These are phyloP conservation scores for Onychostruthus taczanowskii DNA, from an alignment of 2,113 vertebrate genomes.

Conservation along the genomic window DNA sequence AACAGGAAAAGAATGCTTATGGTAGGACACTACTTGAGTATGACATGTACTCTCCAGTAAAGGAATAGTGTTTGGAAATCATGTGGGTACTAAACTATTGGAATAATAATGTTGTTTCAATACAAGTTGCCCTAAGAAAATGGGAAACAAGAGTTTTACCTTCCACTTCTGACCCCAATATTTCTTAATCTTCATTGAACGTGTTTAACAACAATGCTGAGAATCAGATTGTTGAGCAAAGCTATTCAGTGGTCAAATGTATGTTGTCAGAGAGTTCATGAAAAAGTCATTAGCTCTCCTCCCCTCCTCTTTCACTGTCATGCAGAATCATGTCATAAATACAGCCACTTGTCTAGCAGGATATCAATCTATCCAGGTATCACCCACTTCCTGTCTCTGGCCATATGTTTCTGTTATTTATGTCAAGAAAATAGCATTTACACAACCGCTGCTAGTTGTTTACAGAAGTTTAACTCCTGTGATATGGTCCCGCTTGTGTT, in stretches of 20 bases:
- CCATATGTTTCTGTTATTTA: conserved; percentile 90
- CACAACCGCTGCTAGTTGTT: conserved; percentile 81
- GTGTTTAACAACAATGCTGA: neutral
- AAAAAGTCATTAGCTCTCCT: conserved; percentile 75
- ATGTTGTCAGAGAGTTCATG: conserved; percentile 76
- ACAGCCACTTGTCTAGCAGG: conserved; percentile 70
- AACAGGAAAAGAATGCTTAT: neutral
- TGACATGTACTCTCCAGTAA: neutral
- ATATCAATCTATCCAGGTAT: conserved; percentile 78
- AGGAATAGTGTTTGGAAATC: neutral
- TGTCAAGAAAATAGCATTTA: conserved; percentile 87
- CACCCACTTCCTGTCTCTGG: conserved; percentile 81
- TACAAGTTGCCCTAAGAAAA: neutral
- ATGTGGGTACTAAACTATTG: neutral
- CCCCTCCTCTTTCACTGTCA: conserved; percentile 78
- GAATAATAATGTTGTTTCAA: neutral
- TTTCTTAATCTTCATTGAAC: conserved; percentile 12
- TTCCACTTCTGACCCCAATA: conserved; percentile 1
- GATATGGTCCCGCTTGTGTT: conserved; percentile 77
- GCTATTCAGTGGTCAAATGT: conserved; percentile 69
- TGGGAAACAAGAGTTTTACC: neutral
- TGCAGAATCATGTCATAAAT: conserved; percentile 79
- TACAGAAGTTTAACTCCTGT: conserved; percentile 85
- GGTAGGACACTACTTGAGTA: neutral
- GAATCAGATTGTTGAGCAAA: conserved; percentile 61